Percentiles rank a stretch among this genome's conserved stretches.
phyloP scores from a whole-genome alignment of 2,888 invertebrate species.

The Xestia ashworthii region DNA sequence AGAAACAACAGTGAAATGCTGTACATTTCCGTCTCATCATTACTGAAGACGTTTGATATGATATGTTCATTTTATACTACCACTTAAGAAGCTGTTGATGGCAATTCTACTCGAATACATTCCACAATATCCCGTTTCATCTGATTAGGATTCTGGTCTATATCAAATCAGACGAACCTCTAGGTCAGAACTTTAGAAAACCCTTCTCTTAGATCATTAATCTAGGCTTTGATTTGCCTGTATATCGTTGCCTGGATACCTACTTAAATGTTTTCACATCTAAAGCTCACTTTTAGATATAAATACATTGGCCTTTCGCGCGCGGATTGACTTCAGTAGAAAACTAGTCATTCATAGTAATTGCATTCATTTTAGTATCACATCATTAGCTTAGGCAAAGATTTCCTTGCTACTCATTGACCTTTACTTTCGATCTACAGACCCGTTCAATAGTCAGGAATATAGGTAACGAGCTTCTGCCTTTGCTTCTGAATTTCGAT shows the following conservation, averaged over 20 bases:
- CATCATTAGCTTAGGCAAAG: background rate
- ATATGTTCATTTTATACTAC: background rate
- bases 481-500: too few relatives aligned
- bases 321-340: background rate
- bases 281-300: background rate
- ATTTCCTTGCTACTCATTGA: background rate
- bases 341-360: background rate
- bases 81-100: background rate
- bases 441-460: background rate
- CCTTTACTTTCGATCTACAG: background rate
- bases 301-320: background rate
- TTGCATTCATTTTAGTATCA: background rate
- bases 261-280: background rate
- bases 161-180: background rate
- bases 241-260: background rate
- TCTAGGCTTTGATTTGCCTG: background rate
- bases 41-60: background rate
- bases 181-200: background rate
- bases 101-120: background rate
- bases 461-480: background rate
- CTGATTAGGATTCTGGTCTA: background rate
- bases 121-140: background rate
- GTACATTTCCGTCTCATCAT: constrained; percentile 16
- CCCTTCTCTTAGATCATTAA: background rate
- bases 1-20: constrained; percentile 35